Conservation (phyloP, 2,888 invertebrate genomes). For the Heliconius ismenius region DNA sequence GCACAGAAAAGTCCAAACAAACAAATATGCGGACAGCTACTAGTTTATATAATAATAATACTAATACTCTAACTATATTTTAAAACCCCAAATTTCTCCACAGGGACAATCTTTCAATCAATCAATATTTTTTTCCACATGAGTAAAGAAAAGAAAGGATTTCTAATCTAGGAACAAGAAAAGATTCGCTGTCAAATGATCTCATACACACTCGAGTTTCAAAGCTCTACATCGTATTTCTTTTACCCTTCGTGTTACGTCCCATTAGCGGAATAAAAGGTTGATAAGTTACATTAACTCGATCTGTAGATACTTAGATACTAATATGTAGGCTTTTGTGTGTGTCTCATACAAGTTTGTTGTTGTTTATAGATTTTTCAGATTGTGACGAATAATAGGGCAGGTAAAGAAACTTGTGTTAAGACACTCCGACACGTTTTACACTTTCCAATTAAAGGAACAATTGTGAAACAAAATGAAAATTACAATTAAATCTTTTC, state of each 20-base stretch:
- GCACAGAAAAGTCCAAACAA: too few species aligned
- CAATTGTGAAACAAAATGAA: too few species aligned
- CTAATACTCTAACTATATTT: too few species aligned
- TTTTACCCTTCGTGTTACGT: constrained; percentile 4
- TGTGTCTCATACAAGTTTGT: neutral
- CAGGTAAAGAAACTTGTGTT: too few species aligned
- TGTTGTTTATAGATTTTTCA: neutral
- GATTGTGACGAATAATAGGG: too few species aligned
- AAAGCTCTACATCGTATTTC: constrained; percentile 9
- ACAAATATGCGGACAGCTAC: too few species aligned
- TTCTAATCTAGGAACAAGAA: constrained; percentile 3
- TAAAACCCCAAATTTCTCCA: neutral
- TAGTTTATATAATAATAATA: too few species aligned
- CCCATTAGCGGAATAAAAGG: constrained; percentile 12
- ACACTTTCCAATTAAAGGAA: too few species aligned
- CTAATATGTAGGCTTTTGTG: constrained; percentile 13
- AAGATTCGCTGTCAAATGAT: constrained; percentile 16
- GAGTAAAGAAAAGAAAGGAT: neutral
- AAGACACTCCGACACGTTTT: too few species aligned
- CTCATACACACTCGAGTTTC: constrained; percentile 10
- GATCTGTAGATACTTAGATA: neutral
- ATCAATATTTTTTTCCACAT: neutral
- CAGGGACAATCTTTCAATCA: neutral
- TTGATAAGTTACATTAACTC: constrained; percentile 4
- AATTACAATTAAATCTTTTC: too few species aligned